Evolutionary conservation across 2,888 invertebrate genomes (phyloP).

Genomic region (Auanema freiburgensis): DNA sequence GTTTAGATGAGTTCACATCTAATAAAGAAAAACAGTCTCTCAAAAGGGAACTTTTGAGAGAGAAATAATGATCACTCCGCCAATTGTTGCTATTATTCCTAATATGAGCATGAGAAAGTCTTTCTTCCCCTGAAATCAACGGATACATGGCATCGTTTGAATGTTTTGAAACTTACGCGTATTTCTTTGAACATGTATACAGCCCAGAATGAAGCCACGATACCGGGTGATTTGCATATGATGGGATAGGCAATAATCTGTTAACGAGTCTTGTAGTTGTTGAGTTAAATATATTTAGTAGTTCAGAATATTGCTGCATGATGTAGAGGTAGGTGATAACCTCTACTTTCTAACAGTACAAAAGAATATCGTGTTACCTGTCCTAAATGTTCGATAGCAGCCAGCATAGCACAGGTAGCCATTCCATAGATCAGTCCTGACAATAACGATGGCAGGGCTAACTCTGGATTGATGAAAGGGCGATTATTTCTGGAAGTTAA

Average conservation of each 20-base stretch:
- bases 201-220: conserved; percentile 44
- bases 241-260: conserved; percentile 49
- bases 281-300: too few relatives aligned
- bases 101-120: conserved; percentile 32
- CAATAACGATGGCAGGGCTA: conserved; percentile 35
- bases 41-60: conserved; percentile 47
- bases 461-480: conserved; percentile 44
- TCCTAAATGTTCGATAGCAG: conserved; percentile 47
- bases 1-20: background rate
- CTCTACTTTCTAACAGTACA: too few relatives aligned
- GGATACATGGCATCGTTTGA: background rate
- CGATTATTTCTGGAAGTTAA: conserved; percentile 28
- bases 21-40: conserved; percentile 6
- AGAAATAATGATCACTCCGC: conserved; percentile 41
- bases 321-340: too few relatives aligned
- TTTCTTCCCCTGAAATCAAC: conserved; percentile 31
- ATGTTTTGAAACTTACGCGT: conserved; percentile 14
- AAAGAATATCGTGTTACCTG: too few relatives aligned
- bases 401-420: conserved; percentile 36
- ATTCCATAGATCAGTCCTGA: conserved; percentile 42
- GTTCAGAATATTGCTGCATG: too few relatives aligned
- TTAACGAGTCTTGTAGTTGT: too few relatives aligned
- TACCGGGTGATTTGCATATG: conserved; percentile 40
- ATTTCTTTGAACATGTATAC: conserved; percentile 47
- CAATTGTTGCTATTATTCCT: conserved; percentile 33